phyloP scores from a whole-genome alignment of 2,888 invertebrate genomes.

The Agrochola macilenta region DNA sequence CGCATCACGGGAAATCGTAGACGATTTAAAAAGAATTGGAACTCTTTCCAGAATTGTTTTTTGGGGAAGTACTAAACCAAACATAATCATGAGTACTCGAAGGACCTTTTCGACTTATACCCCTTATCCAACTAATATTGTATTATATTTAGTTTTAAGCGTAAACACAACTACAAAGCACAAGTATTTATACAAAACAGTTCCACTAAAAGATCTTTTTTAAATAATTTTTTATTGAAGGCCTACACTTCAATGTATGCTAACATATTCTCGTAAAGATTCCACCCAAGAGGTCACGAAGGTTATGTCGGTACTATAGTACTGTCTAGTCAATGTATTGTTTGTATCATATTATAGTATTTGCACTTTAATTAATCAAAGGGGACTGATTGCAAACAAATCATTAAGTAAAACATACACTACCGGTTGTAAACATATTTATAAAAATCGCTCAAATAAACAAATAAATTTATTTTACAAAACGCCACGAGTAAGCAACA shows the following conservation, averaged over 20 bases:
- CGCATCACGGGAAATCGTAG: too few relatives aligned
- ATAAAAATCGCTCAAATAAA: slow-evolving; percentile 61
- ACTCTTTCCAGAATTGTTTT: neutral
- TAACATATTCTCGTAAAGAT: slow-evolving; percentile 77
- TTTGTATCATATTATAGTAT: slow-evolving; percentile 85
- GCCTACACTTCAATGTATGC: slow-evolving; percentile 79
- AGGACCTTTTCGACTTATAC: slow-evolving; percentile 14
- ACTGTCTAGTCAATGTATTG: slow-evolving; percentile 90
- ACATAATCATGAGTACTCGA: neutral
- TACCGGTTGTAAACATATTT: slow-evolving; percentile 51
- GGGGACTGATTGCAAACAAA: slow-evolving; percentile 74
- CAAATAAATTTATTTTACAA: slow-evolving; percentile 26
- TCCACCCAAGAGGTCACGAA: slow-evolving; percentile 81
- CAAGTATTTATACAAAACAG: slow-evolving; percentile 47
- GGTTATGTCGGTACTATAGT: slow-evolving; percentile 86
- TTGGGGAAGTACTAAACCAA: neutral
- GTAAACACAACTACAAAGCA: slow-evolving; percentile 39
- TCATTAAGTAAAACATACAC: slow-evolving; percentile 56
- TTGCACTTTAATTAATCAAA: slow-evolving; percentile 78
- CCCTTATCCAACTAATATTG: neutral
- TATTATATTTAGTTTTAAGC: slow-evolving; percentile 23
- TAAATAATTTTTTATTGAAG: slow-evolving; percentile 71
- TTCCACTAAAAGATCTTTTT: slow-evolving; percentile 79
- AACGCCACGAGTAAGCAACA: slow-evolving; percentile 59
- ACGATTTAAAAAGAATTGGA: neutral